A percentile compares a stretch with the other conserved stretches of the same genome.
Evolutionary conservation across 2,797 vertebrate species (phyloP).

Genomic region (Hoplostethus mediterraneus): DNA sequence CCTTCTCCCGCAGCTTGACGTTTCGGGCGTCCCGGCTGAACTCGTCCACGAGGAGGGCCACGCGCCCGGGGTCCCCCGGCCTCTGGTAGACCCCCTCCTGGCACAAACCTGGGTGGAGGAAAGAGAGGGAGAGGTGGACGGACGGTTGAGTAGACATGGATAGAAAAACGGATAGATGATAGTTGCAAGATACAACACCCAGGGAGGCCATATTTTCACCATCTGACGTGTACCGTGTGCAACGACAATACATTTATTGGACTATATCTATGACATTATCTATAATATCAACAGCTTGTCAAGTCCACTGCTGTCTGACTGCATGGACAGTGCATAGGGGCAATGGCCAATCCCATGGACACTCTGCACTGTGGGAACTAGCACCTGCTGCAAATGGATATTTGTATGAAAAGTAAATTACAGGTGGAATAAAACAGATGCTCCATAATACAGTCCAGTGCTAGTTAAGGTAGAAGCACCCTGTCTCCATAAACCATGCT

Average conservation of each 20-base stretch:
- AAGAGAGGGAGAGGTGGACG: background rate
- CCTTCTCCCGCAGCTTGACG: conserved; percentile 92
- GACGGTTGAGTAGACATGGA: background rate
- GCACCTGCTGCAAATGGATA: conserved; percentile 48
- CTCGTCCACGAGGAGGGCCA: conserved; percentile 87
- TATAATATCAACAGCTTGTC: too few relatives aligned
- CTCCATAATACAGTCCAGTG: background rate
- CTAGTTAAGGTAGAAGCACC: too few relatives aligned
- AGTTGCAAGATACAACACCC: too few relatives aligned
- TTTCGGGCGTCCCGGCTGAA: conserved; percentile 93
- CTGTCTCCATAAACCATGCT: too few relatives aligned
- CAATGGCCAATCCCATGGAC: conserved; percentile 4
- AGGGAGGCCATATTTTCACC: background rate
- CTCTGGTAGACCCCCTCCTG: conserved; percentile 91
- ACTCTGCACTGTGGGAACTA: conserved; percentile 25
- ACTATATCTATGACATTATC: too few relatives aligned
- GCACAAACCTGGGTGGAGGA: conserved; percentile 87
- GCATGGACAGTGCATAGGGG: conserved; percentile 15
- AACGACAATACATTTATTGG: too few relatives aligned
- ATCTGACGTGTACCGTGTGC: background rate
- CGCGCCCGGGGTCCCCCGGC: conserved; percentile 83
- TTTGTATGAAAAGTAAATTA: conserved; percentile 54
- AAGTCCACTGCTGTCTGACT: background rate
- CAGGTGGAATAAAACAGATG: conserved; percentile 38
- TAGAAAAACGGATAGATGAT: background rate